Evolutionary conservation across 2,797 vertebrate species (phyloP), one percentile per base, ranked within the genome.

Genomic region (Micromesistius poutassou): DNA sequence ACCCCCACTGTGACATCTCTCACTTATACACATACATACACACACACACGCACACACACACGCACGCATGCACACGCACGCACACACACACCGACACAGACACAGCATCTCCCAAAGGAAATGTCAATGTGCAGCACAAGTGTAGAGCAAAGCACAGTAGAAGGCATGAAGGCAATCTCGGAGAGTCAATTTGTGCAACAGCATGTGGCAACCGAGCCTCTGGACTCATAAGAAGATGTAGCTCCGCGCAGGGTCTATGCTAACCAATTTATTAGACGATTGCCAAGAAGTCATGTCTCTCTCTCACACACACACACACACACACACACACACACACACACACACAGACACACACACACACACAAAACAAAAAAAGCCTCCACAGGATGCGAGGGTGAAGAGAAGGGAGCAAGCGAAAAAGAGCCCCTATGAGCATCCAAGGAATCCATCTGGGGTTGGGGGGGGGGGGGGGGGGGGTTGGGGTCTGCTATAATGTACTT

Each of bases 231-330:
- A 87, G 72, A 85, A 79, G 79, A 87, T 78, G 82, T 85, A 76
- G 78, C 42, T 77, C 83, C 85, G 78, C 79, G 88, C 88, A 88
- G 79, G 80, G 84, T 87, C 76, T 82, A 82, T 80, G 81, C 79
- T 82, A 83, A 84, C 84, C 84, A 81, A 78, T 88, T 30, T 30
- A 71, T 71, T 71, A 28, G 68, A 62, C 50, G 22, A n/a, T n/a
- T 62, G 50, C 19, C 22, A 62, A 62, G 50, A n/a, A 50, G 46
- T 19, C 6, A 1, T 62, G 5, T n/a, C 22, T 19, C 42, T 46
- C 42, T 46, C 42, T 2, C 16, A 0, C 42, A 14, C 13, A 16
- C 13, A 16, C 50, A 5, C 50, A 55, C 50, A 55, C 1, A 55
- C 50, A n/a, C 50, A 55, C 50, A 55, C 19, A 55, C 22, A 22